Conservation (phyloP, 2,888 invertebrate species). For the Lasiommata megera region DNA sequence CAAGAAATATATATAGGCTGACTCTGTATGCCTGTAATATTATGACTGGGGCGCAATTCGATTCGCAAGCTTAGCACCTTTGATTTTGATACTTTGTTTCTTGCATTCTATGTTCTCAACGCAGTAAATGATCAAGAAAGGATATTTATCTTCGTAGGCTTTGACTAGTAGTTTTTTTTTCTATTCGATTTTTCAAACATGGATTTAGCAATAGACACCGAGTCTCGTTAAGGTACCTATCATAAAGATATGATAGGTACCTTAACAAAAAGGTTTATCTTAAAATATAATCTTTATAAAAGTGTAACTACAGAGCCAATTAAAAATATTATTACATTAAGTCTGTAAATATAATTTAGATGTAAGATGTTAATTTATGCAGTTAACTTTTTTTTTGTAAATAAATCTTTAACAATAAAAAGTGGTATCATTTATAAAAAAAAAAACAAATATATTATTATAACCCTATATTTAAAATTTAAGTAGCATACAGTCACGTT, state of each 20-base stretch:
- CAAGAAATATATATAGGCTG: too few relatives aligned
- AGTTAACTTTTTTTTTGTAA: conserved; percentile 62
- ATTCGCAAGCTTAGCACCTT: too few relatives aligned
- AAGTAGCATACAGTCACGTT: conserved; percentile 34
- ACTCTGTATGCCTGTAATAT: too few relatives aligned
- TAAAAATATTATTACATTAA: conserved; percentile 45
- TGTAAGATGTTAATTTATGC: conserved; percentile 73
- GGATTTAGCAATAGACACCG: not conserved
- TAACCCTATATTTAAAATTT: conserved; percentile 16
- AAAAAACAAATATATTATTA: not conserved
- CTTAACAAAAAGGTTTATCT: conserved; percentile 8
- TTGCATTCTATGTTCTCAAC: too few relatives aligned
- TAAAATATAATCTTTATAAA: conserved; percentile 7
- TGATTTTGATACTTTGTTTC: too few relatives aligned
- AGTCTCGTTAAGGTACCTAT: too few relatives aligned
- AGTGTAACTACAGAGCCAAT: conserved; percentile 31
- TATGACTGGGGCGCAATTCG: too few relatives aligned
- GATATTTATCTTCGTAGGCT: too few relatives aligned
- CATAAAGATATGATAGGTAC: not conserved
- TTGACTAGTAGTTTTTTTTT: too few relatives aligned
- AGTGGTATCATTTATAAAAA: conserved; percentile 27
- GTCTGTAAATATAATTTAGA: conserved; percentile 75
- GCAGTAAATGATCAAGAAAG: too few relatives aligned
- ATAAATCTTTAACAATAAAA: conserved; percentile 54
- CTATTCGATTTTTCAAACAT: too few relatives aligned